phyloP scores from a whole-genome alignment of 2,113 vertebrate species.

The Dromaius novaehollandiae region DNA sequence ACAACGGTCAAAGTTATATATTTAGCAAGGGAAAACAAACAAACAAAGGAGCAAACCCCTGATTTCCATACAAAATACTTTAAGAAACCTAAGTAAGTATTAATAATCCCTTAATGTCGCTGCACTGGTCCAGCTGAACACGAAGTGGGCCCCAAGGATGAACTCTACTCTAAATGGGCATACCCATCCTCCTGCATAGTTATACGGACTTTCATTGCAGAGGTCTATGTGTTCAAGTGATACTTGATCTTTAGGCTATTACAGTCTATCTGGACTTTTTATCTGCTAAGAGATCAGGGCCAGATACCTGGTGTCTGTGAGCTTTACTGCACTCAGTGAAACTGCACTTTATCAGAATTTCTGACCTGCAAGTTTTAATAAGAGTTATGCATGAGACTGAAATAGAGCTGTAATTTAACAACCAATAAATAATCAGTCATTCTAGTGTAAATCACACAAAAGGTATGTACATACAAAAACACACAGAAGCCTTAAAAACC shows the following conservation, averaged over 20 bases:
- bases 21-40: neutral
- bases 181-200: neutral
- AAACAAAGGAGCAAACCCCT: accelerated
- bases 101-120: neutral
- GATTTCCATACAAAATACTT: neutral
- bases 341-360: neutral
- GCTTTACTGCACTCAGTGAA: neutral
- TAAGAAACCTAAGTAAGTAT: neutral
- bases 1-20: neutral
- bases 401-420: neutral
- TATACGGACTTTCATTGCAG: neutral
- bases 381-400: neutral
- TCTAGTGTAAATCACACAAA: neutral
- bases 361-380: neutral
- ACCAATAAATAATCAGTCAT: neutral
- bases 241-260: neutral
- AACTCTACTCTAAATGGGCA: neutral
- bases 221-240: neutral
- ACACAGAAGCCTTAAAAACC: neutral
- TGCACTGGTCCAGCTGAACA: neutral
- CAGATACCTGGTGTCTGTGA: neutral
- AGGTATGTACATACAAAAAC: neutral
- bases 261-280: neutral
- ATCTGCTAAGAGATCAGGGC: neutral
- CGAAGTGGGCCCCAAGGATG: neutral